These are phyloP conservation scores for Trachelus tabidus DNA, from an alignment of 2,888 invertebrate genomes.

Conservation along the genomic window DNA sequence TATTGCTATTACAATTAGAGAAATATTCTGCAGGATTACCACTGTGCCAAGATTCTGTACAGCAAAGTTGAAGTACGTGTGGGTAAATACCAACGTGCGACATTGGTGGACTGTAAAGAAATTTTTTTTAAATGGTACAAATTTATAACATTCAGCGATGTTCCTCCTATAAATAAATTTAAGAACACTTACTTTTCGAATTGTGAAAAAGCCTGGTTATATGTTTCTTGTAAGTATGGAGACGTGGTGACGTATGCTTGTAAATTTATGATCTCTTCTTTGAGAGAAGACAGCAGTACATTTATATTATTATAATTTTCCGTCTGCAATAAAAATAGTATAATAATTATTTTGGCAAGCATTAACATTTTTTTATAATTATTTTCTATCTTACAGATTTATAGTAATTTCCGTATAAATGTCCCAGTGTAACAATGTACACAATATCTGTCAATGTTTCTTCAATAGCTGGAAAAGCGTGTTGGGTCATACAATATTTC, in stretches of 20 bases:
- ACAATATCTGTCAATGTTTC: slow-evolving; percentile 56
- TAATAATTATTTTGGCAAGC: background rate
- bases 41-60: slow-evolving; percentile 26
- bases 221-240: slow-evolving; percentile 26
- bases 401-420: slow-evolving; percentile 62
- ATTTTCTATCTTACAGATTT: slow-evolving; percentile 49
- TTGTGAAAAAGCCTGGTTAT: slow-evolving; percentile 34
- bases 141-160: slow-evolving; percentile 23
- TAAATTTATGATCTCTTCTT: slow-evolving; percentile 48
- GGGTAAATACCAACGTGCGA: slow-evolving; percentile 37
- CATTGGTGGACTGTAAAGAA: slow-evolving; percentile 25
- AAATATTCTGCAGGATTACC: slow-evolving; percentile 25
- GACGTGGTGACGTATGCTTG: slow-evolving; percentile 37
- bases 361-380: background rate
- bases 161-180: slow-evolving; percentile 1
- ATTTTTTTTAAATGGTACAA: slow-evolving; percentile 4
- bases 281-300: slow-evolving; percentile 42
- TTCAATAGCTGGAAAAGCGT: slow-evolving; percentile 45
- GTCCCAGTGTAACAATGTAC: slow-evolving; percentile 57
- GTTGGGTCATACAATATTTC: background rate
- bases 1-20: slow-evolving; percentile 17
- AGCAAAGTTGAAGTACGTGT: slow-evolving; percentile 36
- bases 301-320: slow-evolving; percentile 54
- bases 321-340: slow-evolving; percentile 51
- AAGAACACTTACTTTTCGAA: slow-evolving; percentile 9